phyloP scores from a whole-genome alignment of 2,113 vertebrate genomes.

The Hemiprocne comata region DNA sequence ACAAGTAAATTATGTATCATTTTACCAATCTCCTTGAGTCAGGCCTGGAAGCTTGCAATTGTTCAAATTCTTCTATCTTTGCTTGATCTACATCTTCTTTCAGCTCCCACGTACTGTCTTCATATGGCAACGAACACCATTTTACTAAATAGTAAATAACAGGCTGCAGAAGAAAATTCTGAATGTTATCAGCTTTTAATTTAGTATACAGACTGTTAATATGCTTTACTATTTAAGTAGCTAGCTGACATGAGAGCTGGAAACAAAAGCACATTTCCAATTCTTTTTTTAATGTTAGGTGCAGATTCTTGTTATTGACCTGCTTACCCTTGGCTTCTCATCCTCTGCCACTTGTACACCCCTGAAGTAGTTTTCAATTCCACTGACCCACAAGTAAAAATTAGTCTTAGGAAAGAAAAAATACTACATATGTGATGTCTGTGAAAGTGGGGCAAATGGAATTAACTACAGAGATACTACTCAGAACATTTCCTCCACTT shows the following conservation, averaged over 20 bases:
- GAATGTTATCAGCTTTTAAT: constrained; percentile 57
- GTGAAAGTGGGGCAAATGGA: background rate
- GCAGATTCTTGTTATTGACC: background rate
- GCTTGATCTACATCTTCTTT: constrained; percentile 96
- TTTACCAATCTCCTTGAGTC: constrained; percentile 91
- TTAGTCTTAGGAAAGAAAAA: background rate
- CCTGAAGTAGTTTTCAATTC: background rate
- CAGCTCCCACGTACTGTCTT: constrained; percentile 99
- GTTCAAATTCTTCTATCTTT: constrained; percentile 99
- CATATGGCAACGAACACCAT: constrained; percentile 97
- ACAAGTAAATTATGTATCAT: constrained; percentile 39
- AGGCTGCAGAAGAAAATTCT: constrained; percentile 81
- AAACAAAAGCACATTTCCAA: background rate
- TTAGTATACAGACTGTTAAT: constrained; percentile 28
- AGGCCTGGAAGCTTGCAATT: constrained; percentile 90
- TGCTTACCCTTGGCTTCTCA: background rate
- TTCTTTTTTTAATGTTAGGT: background rate
- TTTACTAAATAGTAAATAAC: constrained; percentile 99
- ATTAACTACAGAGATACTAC: background rate
- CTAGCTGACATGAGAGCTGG: background rate
- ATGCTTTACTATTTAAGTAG: background rate
- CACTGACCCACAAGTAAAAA: background rate
- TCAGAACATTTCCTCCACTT: background rate
- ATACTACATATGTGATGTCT: background rate
- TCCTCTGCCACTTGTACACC: background rate